phyloP scores from a whole-genome alignment of 1,140 invertebrate species.

The Philotrypesis tridentata region DNA sequence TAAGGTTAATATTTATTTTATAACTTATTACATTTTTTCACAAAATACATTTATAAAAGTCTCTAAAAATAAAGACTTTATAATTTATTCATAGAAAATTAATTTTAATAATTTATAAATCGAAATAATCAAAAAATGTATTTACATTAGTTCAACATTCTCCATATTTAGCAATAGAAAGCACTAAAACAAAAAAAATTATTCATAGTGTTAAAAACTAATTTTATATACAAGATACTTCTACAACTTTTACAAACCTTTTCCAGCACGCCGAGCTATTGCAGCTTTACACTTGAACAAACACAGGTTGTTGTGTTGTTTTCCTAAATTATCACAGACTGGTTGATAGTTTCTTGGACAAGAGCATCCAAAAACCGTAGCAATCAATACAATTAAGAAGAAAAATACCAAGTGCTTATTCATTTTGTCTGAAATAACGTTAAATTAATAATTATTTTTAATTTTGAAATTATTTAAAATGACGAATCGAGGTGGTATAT shows the following conservation, averaged over 20 bases:
- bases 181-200: constrained; percentile 35
- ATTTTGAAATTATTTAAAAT: too few relatives aligned
- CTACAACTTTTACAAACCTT: not conserved
- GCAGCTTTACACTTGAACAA: constrained; percentile 65
- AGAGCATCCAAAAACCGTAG: constrained; percentile 58
- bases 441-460: too few relatives aligned
- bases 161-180: not conserved
- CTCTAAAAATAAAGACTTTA: not conserved
- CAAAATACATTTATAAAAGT: not conserved
- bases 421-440: constrained; percentile 1
- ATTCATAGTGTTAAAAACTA: not conserved
- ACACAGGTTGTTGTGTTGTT: constrained; percentile 73
- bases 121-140: not conserved
- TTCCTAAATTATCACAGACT: constrained; percentile 72
- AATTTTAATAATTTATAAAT: not conserved
- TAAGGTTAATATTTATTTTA: not conserved
- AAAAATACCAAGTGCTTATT: not conserved
- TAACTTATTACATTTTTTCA: not conserved
- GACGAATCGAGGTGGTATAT: not conserved
- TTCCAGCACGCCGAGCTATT: not conserved
- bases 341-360: constrained; percentile 72
- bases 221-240: not conserved
- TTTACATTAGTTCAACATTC: constrained; percentile 7
- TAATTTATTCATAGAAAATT: not conserved
- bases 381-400: not conserved